Conservation (phyloP, 2,888 invertebrate genomes). For the Trachelus tabidus region DNA sequence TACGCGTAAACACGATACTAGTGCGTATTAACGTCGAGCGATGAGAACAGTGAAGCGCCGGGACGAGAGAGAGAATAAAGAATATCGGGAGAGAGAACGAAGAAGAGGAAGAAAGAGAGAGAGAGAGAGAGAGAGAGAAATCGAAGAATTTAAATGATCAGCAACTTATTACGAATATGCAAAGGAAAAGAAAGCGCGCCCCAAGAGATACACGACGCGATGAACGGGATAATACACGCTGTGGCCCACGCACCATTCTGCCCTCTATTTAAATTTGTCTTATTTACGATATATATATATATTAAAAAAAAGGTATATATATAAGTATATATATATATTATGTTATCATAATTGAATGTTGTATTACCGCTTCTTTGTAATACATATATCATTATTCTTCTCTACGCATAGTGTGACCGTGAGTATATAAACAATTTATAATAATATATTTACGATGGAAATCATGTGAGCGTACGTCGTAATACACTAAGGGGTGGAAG, state of each 20-base stretch:
- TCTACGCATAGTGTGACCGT: constrained; percentile 44
- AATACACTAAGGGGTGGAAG: neutral
- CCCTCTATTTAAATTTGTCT: constrained; percentile 26
- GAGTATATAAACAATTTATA: constrained; percentile 33
- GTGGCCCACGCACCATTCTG: constrained; percentile 27
- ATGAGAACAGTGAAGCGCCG: neutral
- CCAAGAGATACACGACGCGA: constrained; percentile 6
- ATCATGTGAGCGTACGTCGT: constrained; percentile 20
- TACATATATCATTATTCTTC: constrained; percentile 45
- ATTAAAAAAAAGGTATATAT: constrained; percentile 22
- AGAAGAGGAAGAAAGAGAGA: neutral
- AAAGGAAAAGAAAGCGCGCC: constrained; percentile 3
- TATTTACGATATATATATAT: constrained; percentile 23
- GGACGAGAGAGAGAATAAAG: neutral
- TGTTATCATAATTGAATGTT: constrained; percentile 61
- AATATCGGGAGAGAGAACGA: neutral
- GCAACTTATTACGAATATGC: neutral
- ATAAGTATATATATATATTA: constrained; percentile 48
- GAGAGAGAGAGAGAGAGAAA: neutral
- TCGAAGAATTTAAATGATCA: neutral
- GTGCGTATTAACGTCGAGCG: neutral
- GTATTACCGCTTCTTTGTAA: constrained; percentile 64
- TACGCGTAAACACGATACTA: neutral
- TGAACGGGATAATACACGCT: constrained; percentile 26
- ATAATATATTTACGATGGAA: constrained; percentile 18